phyloP scores from a whole-genome alignment of 2,888 invertebrate genomes.

The Quadroppia sp. region DNA sequence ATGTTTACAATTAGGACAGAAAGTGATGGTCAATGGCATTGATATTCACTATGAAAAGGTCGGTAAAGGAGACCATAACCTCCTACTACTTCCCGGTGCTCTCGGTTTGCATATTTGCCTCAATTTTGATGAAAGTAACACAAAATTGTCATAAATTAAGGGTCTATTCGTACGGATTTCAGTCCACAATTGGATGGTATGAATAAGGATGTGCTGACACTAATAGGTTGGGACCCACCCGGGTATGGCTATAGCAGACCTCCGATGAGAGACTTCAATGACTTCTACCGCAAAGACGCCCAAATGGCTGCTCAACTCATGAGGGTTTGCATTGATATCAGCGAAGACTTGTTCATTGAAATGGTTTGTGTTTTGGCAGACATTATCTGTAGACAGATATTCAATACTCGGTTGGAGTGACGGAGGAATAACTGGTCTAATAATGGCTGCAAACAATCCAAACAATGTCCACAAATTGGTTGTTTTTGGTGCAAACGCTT shows the following conservation, averaged over 20 bases:
- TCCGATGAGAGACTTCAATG: constrained; percentile 52
- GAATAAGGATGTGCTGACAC: constrained; percentile 54
- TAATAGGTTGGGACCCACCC: constrained; percentile 54
- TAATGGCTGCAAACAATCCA: constrained; percentile 69
- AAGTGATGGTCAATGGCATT: constrained; percentile 49
- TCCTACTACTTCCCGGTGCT: constrained; percentile 53
- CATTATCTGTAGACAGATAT: constrained; percentile 63
- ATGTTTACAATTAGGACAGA: constrained; percentile 2
- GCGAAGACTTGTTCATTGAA: background rate
- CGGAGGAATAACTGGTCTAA: constrained; percentile 73
- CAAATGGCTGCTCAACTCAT: constrained; percentile 51
- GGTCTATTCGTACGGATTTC: constrained; percentile 77
- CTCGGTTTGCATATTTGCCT: constrained; percentile 54
- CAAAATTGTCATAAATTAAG: constrained; percentile 50
- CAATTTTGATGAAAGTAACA: background rate
- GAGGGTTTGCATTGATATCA: constrained; percentile 31
- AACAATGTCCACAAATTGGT: constrained; percentile 66
- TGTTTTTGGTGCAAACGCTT: constrained; percentile 73
- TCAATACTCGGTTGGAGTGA: constrained; percentile 85
- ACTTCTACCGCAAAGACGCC: constrained; percentile 52
- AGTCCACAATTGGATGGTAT: constrained; percentile 60
- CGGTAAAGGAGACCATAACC: constrained; percentile 51
- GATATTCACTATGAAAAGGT: constrained; percentile 51
- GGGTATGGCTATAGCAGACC: constrained; percentile 54
- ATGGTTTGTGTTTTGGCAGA: constrained; percentile 13